These are phyloP conservation scores for Mionectes macconnelli DNA, from an alignment of 2,113 vertebrate genomes.

Conservation along the genomic window DNA sequence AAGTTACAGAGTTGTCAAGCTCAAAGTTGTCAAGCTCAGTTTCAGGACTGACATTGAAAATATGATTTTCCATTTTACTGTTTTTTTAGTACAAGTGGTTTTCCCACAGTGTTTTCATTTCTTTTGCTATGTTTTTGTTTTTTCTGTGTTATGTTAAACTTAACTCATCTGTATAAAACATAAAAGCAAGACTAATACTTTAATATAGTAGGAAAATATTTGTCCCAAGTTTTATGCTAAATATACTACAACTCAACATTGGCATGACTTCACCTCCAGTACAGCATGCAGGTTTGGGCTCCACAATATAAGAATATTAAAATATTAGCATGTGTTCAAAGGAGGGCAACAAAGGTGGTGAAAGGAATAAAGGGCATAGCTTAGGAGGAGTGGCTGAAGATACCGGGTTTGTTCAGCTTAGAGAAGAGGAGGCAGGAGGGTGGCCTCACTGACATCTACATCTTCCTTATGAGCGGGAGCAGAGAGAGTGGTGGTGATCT, in stretches of 20 bases:
- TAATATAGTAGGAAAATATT: background rate
- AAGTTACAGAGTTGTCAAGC: background rate
- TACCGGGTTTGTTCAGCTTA: background rate
- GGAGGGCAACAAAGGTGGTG: background rate
- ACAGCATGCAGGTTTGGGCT: background rate
- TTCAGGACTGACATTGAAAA: background rate
- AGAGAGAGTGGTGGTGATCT: background rate
- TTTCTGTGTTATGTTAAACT: background rate
- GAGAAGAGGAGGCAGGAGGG: background rate
- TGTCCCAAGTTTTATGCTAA: background rate
- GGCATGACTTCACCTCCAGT: background rate
- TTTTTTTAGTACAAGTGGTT: background rate
- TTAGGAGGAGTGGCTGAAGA: background rate
- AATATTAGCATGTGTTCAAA: background rate
- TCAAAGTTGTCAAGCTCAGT: background rate
- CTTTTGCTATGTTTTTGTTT: background rate
- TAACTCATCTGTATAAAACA: background rate
- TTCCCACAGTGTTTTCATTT: background rate
- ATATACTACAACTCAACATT: background rate
- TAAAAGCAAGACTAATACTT: background rate
- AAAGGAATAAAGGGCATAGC: background rate
- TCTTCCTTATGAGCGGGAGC: background rate
- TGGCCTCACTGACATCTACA: background rate
- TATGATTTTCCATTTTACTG: background rate
- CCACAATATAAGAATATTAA: background rate